Base-by-base conservation (phyloP, 1,140 invertebrate species). In the Cydia splendana region DNA sequence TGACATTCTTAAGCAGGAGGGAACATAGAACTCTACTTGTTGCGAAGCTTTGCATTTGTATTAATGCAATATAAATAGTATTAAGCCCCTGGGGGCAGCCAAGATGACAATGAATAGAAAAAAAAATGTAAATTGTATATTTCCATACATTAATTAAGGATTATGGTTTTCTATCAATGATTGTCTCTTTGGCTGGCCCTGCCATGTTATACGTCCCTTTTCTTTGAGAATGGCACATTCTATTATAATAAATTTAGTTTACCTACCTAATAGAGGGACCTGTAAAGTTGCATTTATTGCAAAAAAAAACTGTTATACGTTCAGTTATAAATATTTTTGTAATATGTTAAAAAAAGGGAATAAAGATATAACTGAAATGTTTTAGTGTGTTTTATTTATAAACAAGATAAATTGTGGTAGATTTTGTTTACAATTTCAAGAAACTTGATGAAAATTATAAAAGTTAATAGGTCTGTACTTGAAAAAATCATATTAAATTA, bases 341-440 rank as follows among this genome's bases (percentile, higher is more conserved):
- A 71, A 45, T 71, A 69, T 69, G 65, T n/a, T 18, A 2, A 38
- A 71, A 71, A 71, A 71, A 71, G 67, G 67, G 67, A 71, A 71
- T 71, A 71, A 71, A 71, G 15, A 62, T n/a, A 38, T 71, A 71
- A 18, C 20, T 71, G 2, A 42, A 38, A 71, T 71, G 57, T 71
- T 71, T 71, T 18, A 30, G 18, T 9, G 67, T 71, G 28, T 71
- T 71, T 71, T 71, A 45, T 71, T 71, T 67, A 15, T 15, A 38
- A 62, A 53, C 51, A 53, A 53, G n/a, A 15, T 51, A 51, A 57
- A 7, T n/a, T 20, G n/a, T 57, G 53, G n/a, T 57, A 51, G 4
- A n/a, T 18, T 24, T 24, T 62, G 7, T 53, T n/a, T n/a, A n/a
- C 51, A 53, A n/a, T 53, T 5, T 53, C 1, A 2, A 53, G n/a